phyloP scores from a whole-genome alignment of 2,888 invertebrate genomes.

The Epinotia demarniana region DNA sequence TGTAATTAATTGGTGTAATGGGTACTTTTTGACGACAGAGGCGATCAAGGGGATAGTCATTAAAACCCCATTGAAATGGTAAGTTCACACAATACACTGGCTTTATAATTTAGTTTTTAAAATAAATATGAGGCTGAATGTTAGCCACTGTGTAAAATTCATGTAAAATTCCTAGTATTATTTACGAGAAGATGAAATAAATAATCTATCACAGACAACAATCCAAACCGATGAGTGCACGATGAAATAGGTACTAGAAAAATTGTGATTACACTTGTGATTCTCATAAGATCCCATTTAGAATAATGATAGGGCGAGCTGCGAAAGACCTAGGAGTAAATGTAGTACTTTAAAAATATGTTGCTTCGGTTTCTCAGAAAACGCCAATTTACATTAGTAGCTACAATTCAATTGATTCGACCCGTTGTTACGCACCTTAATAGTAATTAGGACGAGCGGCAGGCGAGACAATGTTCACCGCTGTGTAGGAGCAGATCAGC shows the following conservation, averaged over 20 bases:
- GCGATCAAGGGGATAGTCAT: not conserved
- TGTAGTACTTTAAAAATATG: not conserved
- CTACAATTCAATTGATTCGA: not conserved
- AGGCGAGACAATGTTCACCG: not conserved
- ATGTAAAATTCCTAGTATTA: slow-evolving; percentile 59
- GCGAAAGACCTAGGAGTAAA: slow-evolving; percentile 51
- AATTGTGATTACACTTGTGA: slow-evolving; percentile 63
- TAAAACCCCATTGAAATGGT: not conserved
- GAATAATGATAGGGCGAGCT: slow-evolving; percentile 53
- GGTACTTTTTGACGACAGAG: slow-evolving; percentile 19
- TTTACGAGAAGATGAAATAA: slow-evolving; percentile 67
- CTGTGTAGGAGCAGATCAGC: not conserved
- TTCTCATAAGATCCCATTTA: slow-evolving; percentile 74
- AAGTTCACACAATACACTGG: not conserved
- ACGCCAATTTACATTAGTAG: not conserved
- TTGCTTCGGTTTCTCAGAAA: not conserved
- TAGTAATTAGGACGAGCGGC: not conserved
- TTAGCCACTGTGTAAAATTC: slow-evolving; percentile 69
- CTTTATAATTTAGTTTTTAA: not conserved
- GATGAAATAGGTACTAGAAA: slow-evolving; percentile 52
- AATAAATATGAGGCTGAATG: slow-evolving; percentile 52
- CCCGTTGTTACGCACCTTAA: not conserved
- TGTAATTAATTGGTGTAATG: no score
- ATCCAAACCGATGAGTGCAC: slow-evolving; percentile 71
- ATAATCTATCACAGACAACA: slow-evolving; percentile 81